phyloP scores from a whole-genome alignment of 1,140 invertebrate species.

The Lepidotrigona ventralis region DNA sequence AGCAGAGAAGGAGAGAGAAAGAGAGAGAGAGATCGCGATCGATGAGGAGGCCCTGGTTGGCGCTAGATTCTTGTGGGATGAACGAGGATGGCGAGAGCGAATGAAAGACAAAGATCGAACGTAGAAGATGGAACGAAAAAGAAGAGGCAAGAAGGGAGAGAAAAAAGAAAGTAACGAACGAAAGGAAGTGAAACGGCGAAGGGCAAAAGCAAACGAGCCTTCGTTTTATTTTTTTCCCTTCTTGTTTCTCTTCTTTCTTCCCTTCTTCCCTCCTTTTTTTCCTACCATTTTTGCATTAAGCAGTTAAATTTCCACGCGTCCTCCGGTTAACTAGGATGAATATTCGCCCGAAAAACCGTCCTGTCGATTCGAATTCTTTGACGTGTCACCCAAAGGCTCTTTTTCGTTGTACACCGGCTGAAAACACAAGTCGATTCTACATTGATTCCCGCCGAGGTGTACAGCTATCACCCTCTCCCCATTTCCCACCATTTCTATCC shows the following conservation, averaged over 20 bases:
- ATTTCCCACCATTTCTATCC: background rate
- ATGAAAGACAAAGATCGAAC: background rate
- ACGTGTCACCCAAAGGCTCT: slow-evolving; percentile 17
- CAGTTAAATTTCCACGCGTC: slow-evolving; percentile 55
- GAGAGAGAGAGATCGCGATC: background rate
- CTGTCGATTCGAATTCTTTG: slow-evolving; percentile 59
- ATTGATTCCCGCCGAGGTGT: slow-evolving; percentile 24
- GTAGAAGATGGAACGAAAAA: background rate
- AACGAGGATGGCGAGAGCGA: background rate
- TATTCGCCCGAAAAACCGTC: slow-evolving; percentile 51
- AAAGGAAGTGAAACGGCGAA: slow-evolving; percentile 19
- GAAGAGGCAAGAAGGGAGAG: background rate
- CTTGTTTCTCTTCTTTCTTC: background rate
- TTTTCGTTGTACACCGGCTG: slow-evolving; percentile 33
- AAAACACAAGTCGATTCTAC: slow-evolving; percentile 54
- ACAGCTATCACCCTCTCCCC: background rate
- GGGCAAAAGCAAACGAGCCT: slow-evolving; percentile 37
- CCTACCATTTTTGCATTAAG: slow-evolving; percentile 52
- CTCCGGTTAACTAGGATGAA: slow-evolving; percentile 17
- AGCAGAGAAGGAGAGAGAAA: background rate
- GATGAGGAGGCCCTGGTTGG: slow-evolving; percentile 4
- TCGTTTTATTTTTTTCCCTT: background rate
- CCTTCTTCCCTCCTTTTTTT: background rate
- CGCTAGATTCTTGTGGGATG: background rate
- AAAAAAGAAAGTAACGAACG: background rate